Evolutionary conservation across 2,797 vertebrate species (phyloP), one percentile per base, ranked within the genome.

Genomic region (Margarornis squamiger): DNA sequence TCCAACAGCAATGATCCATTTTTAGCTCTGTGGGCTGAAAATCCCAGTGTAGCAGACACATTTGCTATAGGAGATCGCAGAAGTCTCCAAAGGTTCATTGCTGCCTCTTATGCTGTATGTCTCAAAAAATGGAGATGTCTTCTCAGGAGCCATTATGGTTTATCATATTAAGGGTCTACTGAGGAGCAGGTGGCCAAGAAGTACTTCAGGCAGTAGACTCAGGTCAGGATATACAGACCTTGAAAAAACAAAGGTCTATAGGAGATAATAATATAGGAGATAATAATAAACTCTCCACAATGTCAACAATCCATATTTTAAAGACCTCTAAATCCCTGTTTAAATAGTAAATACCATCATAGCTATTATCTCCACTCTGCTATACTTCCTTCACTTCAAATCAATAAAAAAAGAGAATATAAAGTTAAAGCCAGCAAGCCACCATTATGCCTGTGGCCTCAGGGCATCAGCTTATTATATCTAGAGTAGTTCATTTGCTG

Each of bases 301-400:
- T 8, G 15, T 90, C 76, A 91, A 45, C n/a, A 79, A 57, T 93
- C 34, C 29, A 3, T 89, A 48, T 91, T 85, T 86, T 81, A 46
- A 83, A 93, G 58, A 88, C 27, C 20, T 91, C 2, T 55, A 72
- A 87, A 90, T 86, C 48, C 15, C 29, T 45, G 12, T 70, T 78
- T 59, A 90, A 81, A 76, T 73, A 92, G n/a, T 38, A 80, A 86
- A 90, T 63, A 18, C 22, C 38, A 90, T 14, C 77, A n/a, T 7
- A 82, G 30, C 62, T 67, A 22, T 90, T 66, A 57, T 49, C 30
- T 72, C 26, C 1, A 8, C 34, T 66, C 23, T 41, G 78, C 79
- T 88, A 14, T 77, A 27, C 21, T 88, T 96, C 49, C 78, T 84
- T 85, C 72, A 83, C 80, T 93, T 75, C 45, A 80, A 96, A 88